Evolutionary conservation across 1,140 invertebrate genomes (phyloP), one percentile per base, ranked within the genome.

Genomic region (Gonioctena quinquepunctata): DNA sequence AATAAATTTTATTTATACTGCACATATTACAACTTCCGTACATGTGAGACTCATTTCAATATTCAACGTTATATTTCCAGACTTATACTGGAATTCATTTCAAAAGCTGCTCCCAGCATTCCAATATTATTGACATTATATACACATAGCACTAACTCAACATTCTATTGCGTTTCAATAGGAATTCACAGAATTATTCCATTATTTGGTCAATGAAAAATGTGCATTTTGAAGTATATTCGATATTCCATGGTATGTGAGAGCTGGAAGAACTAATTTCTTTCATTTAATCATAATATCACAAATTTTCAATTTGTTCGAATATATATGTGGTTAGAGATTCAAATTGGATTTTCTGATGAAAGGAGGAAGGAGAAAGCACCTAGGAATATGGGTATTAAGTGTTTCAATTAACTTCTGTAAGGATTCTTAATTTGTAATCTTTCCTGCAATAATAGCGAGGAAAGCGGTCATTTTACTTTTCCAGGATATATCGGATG

Each of bases 331-430:
- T 56, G 52, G 52, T 56, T 23, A 13, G 11, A 11, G 18, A 56
- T n/a, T 42, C 21, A 18, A 56, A 56, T 56, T 56, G 21, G 21
- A 56, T 56, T 56, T 56, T 56, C 52, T 19, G 16, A n/a, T n/a
- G 52, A 56, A 56, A 56, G 52, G 21, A 56, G 16, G 21, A 56
- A 18, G 21, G 13, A 19, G 11, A 56, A 56, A 56, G 18, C 21
- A 1, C n/a, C n/a, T 18, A n/a, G 18, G 21, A 56, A 56, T 18
- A 19, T 13, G 21, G 18, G 18, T 23, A 56, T 18, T 56, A 56
- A 56, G 52, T 56, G 52, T 56, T 56, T 56, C 52, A 56, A 56
- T 56, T 56, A 56, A 23, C 11, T 23, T 19, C 21, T 8, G 52
- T 42, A n/a, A 42, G 33, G 33, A 42, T 42, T n/a, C 13, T n/a